Evolutionary conservation across 2,113 vertebrate species (phyloP), one percentile per base, ranked within the genome.

Genomic region (Macaca nemestrina): DNA sequence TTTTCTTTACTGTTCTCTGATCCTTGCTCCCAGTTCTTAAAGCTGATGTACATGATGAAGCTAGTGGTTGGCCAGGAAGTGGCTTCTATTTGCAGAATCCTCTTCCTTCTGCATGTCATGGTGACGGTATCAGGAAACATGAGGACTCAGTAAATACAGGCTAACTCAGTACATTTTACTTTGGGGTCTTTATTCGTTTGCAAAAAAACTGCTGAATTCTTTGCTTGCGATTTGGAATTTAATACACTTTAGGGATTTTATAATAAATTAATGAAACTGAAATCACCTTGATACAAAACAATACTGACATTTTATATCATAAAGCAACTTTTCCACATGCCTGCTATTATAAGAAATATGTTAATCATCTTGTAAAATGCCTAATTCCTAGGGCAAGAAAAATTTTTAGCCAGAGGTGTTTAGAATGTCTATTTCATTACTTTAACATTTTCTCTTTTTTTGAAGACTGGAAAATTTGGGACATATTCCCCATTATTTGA

Each of bases 191-290:
- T 81, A 64, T 78, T 55, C 84, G 79, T 90, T 84, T 78, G 35
- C 48, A 94, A 80, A 86, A 86, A 23, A 80, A 64, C 61, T 94
- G 52, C 30, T 38, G 45, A 90, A 86, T 86, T 72, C 67, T 73
- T 86, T 43, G 38, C 30, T 86, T 94, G 52, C 81, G 55, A 90
- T 86, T 86, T 94, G 52, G 38, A 86, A 90, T 57, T 89, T 96
- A 90, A 64, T 79, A 38, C 11, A 67, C n/a, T 73, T 87, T 84
- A n/a, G 68, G 40, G 25, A 50, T 43, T 89, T 85, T 55, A 40
- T 85, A 83, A 80, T 57, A 88, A 94, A 88, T 35, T 40, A 89
- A 40, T 93, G 45, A 93, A 97, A 73, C 45, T 72, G 64, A 73
- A 89, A 80, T 67, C 76, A 92, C 12, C 22, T 87, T 85, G 52